Percentiles rank a stretch among this genome's conserved stretches.
Conservation (phyloP, 2,888 invertebrate genomes). For the Rhamphomyia laevipes region DNA sequence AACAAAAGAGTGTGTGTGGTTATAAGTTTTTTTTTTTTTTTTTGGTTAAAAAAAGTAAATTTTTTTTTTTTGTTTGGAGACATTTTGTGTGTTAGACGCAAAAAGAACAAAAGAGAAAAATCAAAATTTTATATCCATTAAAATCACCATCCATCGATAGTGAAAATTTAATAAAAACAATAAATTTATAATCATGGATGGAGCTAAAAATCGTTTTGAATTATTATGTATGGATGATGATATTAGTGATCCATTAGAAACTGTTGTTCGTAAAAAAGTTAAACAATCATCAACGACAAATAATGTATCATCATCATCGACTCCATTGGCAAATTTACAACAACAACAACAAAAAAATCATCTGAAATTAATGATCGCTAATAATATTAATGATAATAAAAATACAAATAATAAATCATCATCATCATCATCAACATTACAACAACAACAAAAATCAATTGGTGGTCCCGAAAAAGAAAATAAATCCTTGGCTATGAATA, state of each 20-base stretch:
- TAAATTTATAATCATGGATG: constrained; percentile 26
- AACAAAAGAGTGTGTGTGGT: too few species aligned
- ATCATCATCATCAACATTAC: neutral
- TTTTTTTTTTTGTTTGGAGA: neutral
- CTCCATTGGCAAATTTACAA: neutral
- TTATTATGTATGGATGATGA: constrained; percentile 39
- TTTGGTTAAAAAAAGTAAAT: too few species aligned
- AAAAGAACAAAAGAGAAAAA: neutral
- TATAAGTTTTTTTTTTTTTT: too few species aligned
- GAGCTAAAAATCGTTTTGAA: constrained; percentile 38
- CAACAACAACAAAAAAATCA: neutral
- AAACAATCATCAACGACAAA: constrained; percentile 20
- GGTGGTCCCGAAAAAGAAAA: constrained; percentile 33
- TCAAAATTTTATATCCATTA: neutral
- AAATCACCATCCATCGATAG: constrained; percentile 1
- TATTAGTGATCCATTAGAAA: constrained; percentile 36
- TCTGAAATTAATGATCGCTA: constrained; percentile 6
- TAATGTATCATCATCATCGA: constrained; percentile 3
- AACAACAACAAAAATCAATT: constrained; percentile 6
- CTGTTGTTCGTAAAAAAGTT: constrained; percentile 32
- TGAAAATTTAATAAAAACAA: neutral
- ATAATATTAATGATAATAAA: constrained; percentile 8
- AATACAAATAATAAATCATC: constrained; percentile 12
- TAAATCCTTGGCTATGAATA: constrained; percentile 34
- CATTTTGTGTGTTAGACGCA: neutral